Percentiles rank a stretch among this genome's conserved stretches.
Evolutionary conservation across 2,797 vertebrate species (phyloP).

Genomic region (Spinus olivaceus): DNA sequence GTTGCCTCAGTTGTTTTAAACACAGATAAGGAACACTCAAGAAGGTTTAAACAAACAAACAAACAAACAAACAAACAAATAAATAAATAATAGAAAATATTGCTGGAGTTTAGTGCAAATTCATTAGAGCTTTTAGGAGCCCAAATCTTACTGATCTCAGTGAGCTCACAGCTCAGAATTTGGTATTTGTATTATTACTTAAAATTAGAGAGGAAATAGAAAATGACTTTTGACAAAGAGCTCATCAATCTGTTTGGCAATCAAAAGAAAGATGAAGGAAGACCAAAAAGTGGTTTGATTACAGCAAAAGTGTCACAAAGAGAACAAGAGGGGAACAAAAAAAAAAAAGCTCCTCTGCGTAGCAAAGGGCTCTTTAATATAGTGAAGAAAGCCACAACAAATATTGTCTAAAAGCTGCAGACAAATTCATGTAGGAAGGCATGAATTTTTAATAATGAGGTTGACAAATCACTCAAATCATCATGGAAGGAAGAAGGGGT

Average conservation of each 20-base stretch:
- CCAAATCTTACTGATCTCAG: neutral
- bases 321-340: neutral
- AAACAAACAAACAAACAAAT: neutral
- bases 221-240: neutral
- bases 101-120: neutral
- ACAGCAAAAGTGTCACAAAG: neutral
- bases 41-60: neutral
- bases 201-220: neutral
- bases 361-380: neutral
- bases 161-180: neutral
- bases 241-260: neutral
- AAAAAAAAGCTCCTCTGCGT: neutral
- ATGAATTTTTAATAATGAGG: conserved; percentile 21
- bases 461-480: neutral
- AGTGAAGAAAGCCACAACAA: neutral
- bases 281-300: conserved; percentile 5
- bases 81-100: neutral
- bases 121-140: neutral
- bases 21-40: neutral
- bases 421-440: neutral
- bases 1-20: neutral
- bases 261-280: conserved; percentile 3
- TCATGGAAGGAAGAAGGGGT: neutral
- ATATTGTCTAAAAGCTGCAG: neutral
- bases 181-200: neutral